Percentiles rank a stretch among this genome's conserved stretches.
phyloP scores from a whole-genome alignment of 2,888 invertebrate species.

The Lepidocyrtinus sp. region DNA sequence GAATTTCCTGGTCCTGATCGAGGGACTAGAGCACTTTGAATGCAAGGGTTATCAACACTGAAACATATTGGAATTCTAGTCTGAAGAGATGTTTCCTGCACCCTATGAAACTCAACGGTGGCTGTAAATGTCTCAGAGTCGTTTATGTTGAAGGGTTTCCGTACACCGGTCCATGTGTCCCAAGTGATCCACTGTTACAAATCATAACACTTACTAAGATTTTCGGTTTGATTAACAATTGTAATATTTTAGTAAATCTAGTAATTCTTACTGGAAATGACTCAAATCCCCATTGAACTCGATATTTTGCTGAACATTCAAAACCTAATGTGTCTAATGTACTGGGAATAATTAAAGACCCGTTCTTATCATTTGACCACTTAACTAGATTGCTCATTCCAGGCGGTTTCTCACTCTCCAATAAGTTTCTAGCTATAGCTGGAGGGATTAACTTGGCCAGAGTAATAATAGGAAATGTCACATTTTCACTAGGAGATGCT shows the following conservation, averaged over 20 bases:
- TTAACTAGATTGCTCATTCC: background rate
- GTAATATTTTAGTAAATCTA: no score
- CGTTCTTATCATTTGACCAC: slow-evolving; percentile 3
- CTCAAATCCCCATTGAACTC: slow-evolving; percentile 53
- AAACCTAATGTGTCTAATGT: slow-evolving; percentile 23
- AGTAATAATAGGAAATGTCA: slow-evolving; percentile 23
- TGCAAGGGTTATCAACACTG: slow-evolving; percentile 25
- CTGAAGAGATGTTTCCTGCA: slow-evolving; percentile 43
- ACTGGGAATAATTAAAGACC: slow-evolving; percentile 19
- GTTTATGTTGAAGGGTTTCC: background rate
- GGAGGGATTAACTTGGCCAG: slow-evolving; percentile 26
- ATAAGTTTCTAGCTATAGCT: slow-evolving; percentile 1
- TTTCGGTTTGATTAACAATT: no score
- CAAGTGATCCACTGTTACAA: slow-evolving; percentile 38
- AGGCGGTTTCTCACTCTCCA: slow-evolving; percentile 8
- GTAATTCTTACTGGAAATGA: slow-evolving; percentile 46
- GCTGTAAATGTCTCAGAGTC: slow-evolving; percentile 31
- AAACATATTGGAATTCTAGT: slow-evolving; percentile 47
- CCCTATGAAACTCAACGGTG: slow-evolving; percentile 38
- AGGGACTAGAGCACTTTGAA: slow-evolving; percentile 38
- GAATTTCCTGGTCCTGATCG: slow-evolving; percentile 19
- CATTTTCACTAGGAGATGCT: background rate
- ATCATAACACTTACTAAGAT: background rate
- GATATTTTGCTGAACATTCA: slow-evolving; percentile 42
- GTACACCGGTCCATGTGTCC: slow-evolving; percentile 33